Base-by-base conservation (phyloP, 2,113 vertebrate genomes). In the Uropsilus gracilis region DNA sequence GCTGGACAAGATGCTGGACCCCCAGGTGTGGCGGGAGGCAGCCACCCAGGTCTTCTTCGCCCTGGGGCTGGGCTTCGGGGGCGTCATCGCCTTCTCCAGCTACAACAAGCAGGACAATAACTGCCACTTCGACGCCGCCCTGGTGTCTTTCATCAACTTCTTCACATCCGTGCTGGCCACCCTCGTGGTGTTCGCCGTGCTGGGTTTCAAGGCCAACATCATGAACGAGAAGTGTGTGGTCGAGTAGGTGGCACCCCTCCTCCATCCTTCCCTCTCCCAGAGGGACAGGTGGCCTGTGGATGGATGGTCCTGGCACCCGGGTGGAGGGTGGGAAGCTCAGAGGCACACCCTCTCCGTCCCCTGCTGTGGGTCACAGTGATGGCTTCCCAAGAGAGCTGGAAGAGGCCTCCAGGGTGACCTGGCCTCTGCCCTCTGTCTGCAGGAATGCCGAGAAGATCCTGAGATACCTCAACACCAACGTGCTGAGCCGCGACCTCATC, bases 61-160 rank as follows among this genome's bases (percentile, higher is more conserved):
- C 26, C 96, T 99, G 68, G 99, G 99, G 6, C 97, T 99, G 86
- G 99, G 99, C 50, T 99, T 99, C 0, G 99, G 99, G 2, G 99
- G 99, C 0, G 99, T 99, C 97, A 99, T 99, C 0, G 99, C 99
- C 80, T 99, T 99, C 98, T 99, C 99, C 97, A 99, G 99, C 98
- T 99, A 99, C 99, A 99, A 99, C 98, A 99, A 99, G 95, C 99
- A 99, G 73, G 99, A 99, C 98, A 99, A 99, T 98, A 99, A 99
- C 98, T 99, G 99, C 96, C 99, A 99, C 97, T 99, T 99, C 1
- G 99, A 99, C 0, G 99, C 99, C 0, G 98, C 99, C 0, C 98
- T 99, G 0, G 99, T 99, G 86, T 99, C 99, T 95, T 92, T 99
- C 97, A 99, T 99, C 97, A 99, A 99, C 97, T 99, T 99, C 96